Conservation (phyloP, 2,888 invertebrate genomes). For the Torymus tubicola region DNA sequence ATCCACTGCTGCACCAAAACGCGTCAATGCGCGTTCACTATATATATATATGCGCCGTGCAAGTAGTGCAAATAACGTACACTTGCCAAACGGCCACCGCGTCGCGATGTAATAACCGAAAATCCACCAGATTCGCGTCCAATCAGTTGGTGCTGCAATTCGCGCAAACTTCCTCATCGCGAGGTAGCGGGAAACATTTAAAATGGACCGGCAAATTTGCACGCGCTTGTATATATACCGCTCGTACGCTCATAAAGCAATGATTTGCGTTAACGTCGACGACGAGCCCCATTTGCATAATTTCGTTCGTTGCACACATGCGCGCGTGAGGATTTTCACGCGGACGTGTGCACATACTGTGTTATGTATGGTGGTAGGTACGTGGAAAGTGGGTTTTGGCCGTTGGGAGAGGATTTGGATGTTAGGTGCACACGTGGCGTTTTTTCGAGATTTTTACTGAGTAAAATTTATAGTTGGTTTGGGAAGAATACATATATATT, state of each 20-base stretch:
- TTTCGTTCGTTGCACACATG: neutral
- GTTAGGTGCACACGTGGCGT: no score
- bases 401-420: no score
- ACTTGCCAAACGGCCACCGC: neutral
- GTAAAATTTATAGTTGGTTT: no score
- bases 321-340: conserved; percentile 7
- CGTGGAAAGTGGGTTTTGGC: no score
- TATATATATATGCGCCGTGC: no score
- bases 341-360: no score
- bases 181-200: conserved; percentile 17
- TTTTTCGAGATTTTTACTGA: no score
- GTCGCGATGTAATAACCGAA: conserved; percentile 1
- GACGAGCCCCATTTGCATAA: conserved; percentile 38
- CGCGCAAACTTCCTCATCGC: conserved; percentile 18
- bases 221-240: neutral
- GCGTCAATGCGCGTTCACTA: no score
- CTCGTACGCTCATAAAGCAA: conserved; percentile 23
- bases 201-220: conserved; percentile 22
- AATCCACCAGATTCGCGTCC: conserved; percentile 23
- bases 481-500: no score
- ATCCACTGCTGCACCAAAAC: no score
- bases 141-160: neutral
- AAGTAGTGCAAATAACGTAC: no score
- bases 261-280: conserved; percentile 16
- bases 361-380: no score